phyloP scores from a whole-genome alignment of 2,888 invertebrate species.

The Ormyrus thymus region DNA sequence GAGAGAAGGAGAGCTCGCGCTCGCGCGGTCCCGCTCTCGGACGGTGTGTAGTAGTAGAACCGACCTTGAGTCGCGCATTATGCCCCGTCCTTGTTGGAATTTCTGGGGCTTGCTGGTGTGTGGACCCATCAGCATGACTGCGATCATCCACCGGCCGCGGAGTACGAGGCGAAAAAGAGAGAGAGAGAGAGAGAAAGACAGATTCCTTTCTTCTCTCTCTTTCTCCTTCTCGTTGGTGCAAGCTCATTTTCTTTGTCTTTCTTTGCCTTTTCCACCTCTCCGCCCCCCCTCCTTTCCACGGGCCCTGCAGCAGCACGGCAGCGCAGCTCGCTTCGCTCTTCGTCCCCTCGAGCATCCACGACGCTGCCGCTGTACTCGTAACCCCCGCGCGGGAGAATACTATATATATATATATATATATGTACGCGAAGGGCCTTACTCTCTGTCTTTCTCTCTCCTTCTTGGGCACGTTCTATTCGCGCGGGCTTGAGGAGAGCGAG shows the following conservation, averaged over 20 bases:
- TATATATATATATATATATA: background rate
- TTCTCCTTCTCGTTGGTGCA: slow-evolving; percentile 23
- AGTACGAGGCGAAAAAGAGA: slow-evolving; percentile 10
- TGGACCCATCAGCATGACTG: slow-evolving; percentile 67
- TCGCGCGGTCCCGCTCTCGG: slow-evolving; percentile 33
- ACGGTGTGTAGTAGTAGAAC: slow-evolving; percentile 62
- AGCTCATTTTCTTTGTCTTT: slow-evolving; percentile 55
- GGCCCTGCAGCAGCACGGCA: slow-evolving; percentile 4
- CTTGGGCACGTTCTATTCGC: background rate
- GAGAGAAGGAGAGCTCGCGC: slow-evolving; percentile 21
- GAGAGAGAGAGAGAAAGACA: slow-evolving; percentile 49
- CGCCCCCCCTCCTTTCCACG: slow-evolving; percentile 27
- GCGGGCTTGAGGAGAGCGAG: background rate
- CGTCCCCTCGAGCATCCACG: slow-evolving; percentile 17
- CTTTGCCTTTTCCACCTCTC: slow-evolving; percentile 51
- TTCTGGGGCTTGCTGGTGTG: slow-evolving; percentile 63
- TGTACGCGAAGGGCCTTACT: background rate
- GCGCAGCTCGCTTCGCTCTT: slow-evolving; percentile 32
- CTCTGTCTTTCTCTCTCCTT: background rate
- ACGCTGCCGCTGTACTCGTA: slow-evolving; percentile 22
- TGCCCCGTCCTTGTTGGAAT: slow-evolving; percentile 74
- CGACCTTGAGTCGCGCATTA: slow-evolving; percentile 75
- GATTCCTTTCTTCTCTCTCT: slow-evolving; percentile 1
- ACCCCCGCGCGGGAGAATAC: background rate
- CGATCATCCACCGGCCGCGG: slow-evolving; percentile 62